Base-by-base conservation (phyloP, 35 echinoderm and acorn worm genomes). In the Apostichopus japonicus region DNA sequence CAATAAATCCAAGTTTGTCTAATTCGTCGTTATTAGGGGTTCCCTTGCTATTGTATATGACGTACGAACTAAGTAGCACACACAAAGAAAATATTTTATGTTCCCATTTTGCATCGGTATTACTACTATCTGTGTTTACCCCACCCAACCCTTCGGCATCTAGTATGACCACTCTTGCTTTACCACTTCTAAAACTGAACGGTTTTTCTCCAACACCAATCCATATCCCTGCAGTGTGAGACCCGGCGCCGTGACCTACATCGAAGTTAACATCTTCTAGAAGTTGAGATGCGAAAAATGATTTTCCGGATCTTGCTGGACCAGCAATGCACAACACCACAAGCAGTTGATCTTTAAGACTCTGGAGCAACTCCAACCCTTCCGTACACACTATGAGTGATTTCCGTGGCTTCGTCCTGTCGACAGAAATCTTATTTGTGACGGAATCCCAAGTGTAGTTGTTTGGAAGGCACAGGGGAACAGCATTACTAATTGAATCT, bases 1-100 rank as follows among this genome's bases (percentile, higher is more conserved):
- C 83, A 56, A 86, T 86, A 14, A 86, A 17, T 6, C 54, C 83
- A 54, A 86, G 83, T 86, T 86, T 86, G 23, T 86, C 83, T 14
- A 86, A 17, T n/a, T 86, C 83, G 16, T 9, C 21, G 11, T 17
- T 0, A 54, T 54, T 9, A 4, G 81, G 81, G 3, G 21, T 1
- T 84, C 83, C 53, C 5, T n/a, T 6, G 4, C 14, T 57, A 54
- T 86, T 86, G 23, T 86, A 86, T 5, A 86, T 63, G 25, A 86
- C 6, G 54, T 56, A 56, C 8, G 83, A 86, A 86, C 83, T 86
- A 7, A 86, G 54, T 0, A 86, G 54, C 3, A 55, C 54, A 61
- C 83, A 87, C 16, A 87, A 0, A 9, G 83, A 62, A 87, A 87
- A 87, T 23, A 87, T 22, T 24, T 87, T 87, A 9, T 55, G 10